These are phyloP conservation scores for Ariopsis seemanni DNA, from an alignment of 2,113 vertebrate species.

Conservation along the genomic window DNA sequence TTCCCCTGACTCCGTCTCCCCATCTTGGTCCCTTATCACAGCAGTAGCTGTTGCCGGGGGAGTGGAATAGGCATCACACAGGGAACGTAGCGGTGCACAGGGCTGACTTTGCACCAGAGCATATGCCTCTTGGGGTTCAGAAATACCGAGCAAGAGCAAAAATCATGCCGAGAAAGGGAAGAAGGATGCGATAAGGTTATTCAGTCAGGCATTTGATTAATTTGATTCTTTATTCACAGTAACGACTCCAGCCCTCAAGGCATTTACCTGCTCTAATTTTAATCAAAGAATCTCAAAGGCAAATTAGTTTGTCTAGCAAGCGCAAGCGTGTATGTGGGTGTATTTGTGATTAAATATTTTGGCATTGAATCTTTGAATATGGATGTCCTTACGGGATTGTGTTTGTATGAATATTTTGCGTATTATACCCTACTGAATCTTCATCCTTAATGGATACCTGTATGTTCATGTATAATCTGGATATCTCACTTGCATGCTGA, in stretches of 20 bases:
- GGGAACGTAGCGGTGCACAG: conserved; percentile 18
- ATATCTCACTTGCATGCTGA: not conserved
- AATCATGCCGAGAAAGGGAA: not conserved
- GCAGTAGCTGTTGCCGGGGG: conserved; percentile 43
- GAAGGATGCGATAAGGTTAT: conserved; percentile 38
- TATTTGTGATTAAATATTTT: conserved; percentile 34
- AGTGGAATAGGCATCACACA: conserved; percentile 37
- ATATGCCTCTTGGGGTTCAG: conserved; percentile 9
- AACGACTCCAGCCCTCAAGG: conserved; percentile 33
- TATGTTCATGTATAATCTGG: not conserved
- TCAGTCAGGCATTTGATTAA: conserved; percentile 53
- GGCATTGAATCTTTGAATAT: conserved; percentile 22
- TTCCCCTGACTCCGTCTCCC: not conserved
- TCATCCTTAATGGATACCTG: not conserved
- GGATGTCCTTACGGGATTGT: conserved; percentile 10
- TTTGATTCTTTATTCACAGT: conserved; percentile 49
- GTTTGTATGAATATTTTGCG: conserved; percentile 8
- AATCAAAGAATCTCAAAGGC: conserved; percentile 47
- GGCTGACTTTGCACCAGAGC: conserved; percentile 32
- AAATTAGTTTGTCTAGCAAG: conserved; percentile 40
- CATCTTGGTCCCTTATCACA: conserved; percentile 48
- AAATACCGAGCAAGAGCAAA: conserved; percentile 33
- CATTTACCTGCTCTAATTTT: conserved; percentile 48
- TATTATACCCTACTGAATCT: not conserved
- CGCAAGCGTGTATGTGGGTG: conserved; percentile 3